A percentile compares a stretch with the other conserved stretches of the same genome.
Conservation (phyloP, 1,140 invertebrate genomes). For the Leptestheria dahalacensis region DNA sequence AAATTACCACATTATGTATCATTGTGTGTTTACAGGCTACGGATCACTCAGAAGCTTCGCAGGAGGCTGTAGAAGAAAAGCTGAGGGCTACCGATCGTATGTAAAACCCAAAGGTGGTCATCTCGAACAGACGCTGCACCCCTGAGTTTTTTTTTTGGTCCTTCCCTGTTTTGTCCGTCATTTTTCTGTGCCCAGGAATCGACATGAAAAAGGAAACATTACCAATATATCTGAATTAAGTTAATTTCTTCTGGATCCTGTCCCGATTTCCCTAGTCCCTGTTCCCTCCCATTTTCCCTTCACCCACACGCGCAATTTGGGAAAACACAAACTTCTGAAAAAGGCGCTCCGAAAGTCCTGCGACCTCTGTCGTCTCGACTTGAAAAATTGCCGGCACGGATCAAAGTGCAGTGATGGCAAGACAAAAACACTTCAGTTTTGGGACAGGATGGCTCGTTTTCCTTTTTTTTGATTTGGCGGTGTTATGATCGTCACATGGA, state of each 20-base stretch:
- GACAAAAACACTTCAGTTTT: no score
- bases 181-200: neutral
- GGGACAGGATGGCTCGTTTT: no score
- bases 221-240: neutral
- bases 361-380: no score
- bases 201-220: neutral
- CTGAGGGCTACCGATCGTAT: slow-evolving; percentile 81
- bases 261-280: neutral
- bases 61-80: slow-evolving; percentile 81
- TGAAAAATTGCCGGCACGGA: no score
- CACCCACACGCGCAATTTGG: no score
- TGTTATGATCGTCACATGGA: neutral
- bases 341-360: no score
- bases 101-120: slow-evolving; percentile 36
- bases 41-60: slow-evolving; percentile 75
- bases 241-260: neutral
- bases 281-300: no score
- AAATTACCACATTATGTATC: neutral
- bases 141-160: neutral
- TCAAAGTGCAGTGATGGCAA: no score
- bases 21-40: slow-evolving; percentile 43
- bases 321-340: no score
- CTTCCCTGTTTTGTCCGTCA: neutral
- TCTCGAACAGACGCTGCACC: neutral
- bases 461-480: no score